These are phyloP conservation scores for Semibalanus balanoides DNA, from an alignment of 1,140 invertebrate genomes.

Conservation along the genomic window DNA sequence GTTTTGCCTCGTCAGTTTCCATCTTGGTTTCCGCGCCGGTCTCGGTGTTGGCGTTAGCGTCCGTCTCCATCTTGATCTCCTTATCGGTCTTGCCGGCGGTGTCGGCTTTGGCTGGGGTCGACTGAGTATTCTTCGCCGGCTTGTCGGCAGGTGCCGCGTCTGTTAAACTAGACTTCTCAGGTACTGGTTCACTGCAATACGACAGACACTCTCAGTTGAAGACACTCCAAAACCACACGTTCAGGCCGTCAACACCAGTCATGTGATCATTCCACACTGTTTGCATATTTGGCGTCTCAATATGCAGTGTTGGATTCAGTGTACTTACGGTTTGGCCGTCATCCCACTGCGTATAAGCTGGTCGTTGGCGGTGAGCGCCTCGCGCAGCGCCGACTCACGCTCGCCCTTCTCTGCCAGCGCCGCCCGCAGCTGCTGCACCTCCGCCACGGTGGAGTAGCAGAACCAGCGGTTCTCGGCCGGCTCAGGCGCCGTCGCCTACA, in stretches of 20 bases:
- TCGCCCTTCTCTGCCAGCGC: slow-evolving; percentile 27
- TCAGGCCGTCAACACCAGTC: no score
- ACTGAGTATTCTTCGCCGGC: slow-evolving; percentile 3
- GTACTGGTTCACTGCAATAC: slow-evolving; percentile 7
- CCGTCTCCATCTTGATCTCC: no score
- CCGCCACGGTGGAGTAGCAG: slow-evolving; percentile 25
- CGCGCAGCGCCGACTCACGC: slow-evolving; percentile 27
- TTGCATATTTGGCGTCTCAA: no score
- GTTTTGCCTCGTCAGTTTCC: neutral
- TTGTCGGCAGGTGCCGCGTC: slow-evolving; percentile 6
- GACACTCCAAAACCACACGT: no score
- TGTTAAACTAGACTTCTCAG: slow-evolving; percentile 5
- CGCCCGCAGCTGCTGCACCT: slow-evolving; percentile 26
- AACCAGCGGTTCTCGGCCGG: slow-evolving; percentile 23
- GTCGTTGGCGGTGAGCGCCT: slow-evolving; percentile 25
- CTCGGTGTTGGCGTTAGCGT: no score
- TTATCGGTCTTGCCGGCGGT: neutral
- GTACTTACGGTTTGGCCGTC: slow-evolving; percentile 11
- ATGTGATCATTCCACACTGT: no score
- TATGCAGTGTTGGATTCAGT: no score
- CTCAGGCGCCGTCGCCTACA: neutral
- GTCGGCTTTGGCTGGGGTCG: no score
- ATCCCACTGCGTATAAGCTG: slow-evolving; percentile 21
- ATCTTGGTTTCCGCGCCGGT: neutral
- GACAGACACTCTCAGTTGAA: no score